Conservation (phyloP, 92 coral and sea anemone genomes). For the Phenganax marumi region DNA sequence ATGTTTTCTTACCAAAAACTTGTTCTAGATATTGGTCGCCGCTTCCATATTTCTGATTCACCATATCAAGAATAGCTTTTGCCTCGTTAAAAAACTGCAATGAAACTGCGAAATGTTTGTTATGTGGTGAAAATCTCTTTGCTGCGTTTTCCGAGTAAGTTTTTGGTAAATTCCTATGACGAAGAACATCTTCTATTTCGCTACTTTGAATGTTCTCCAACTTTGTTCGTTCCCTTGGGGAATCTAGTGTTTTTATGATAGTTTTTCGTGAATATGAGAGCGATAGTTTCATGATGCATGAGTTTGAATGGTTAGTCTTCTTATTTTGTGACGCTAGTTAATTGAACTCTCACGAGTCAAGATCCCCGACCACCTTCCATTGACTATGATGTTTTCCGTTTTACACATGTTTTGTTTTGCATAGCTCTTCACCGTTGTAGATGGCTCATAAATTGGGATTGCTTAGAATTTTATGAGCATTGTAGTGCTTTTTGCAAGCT, state of each 20-base stretch:
- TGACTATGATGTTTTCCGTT: too few relatives aligned
- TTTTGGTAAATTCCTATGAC: constrained; percentile 69
- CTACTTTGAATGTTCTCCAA: constrained; percentile 70
- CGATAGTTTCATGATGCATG: constrained; percentile 3
- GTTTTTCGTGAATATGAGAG: not conserved
- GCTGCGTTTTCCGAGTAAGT: constrained; percentile 61
- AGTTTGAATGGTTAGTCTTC: not conserved
- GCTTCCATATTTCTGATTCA: constrained; percentile 74
- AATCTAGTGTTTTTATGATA: constrained; percentile 34
- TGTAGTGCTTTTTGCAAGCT: too few relatives aligned
- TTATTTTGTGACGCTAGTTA: too few relatives aligned
- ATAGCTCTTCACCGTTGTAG: too few relatives aligned
- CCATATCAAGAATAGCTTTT: constrained; percentile 73
- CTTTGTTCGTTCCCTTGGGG: constrained; percentile 67
- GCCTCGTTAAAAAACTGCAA: constrained; percentile 89
- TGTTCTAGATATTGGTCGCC: constrained; percentile 81
- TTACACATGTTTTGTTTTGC: too few relatives aligned
- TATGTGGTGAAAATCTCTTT: constrained; percentile 59
- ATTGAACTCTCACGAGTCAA: too few relatives aligned
- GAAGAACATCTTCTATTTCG: constrained; percentile 77
- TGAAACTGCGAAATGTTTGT: constrained; percentile 70
- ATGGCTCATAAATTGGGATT: too few relatives aligned
- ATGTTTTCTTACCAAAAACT: constrained; percentile 60
- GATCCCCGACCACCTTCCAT: too few relatives aligned
- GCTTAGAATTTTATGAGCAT: too few relatives aligned